A percentile compares a stretch with the other conserved stretches of the same genome.
phyloP scores from a whole-genome alignment of 2,888 invertebrate species.

The Catocala sponsa region DNA sequence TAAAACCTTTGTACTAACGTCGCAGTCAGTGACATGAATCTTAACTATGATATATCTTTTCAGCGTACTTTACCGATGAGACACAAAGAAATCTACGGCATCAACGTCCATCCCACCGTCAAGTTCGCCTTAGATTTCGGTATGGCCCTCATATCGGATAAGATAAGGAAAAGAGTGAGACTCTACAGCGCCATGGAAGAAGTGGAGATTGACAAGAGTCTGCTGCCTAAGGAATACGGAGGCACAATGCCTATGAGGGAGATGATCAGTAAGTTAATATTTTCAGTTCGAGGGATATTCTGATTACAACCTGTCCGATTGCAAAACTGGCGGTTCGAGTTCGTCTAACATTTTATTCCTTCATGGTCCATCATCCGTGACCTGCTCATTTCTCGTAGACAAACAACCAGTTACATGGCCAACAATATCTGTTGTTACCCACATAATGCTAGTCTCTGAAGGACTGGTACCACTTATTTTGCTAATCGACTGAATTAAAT shows the following conservation, averaged over 20 bases:
- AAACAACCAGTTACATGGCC: too few species aligned
- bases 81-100: constrained; percentile 93
- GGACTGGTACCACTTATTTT: too few species aligned
- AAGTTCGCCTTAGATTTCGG: constrained; percentile 93
- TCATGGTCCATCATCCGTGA: too few species aligned
- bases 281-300: background rate
- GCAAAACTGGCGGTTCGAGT: too few species aligned
- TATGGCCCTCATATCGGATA: constrained; percentile 92
- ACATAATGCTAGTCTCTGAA: too few species aligned
- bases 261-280: constrained; percentile 91
- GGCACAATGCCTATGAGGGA: constrained; percentile 94
- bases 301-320: too few species aligned
- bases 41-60: constrained; percentile 21
- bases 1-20: too few species aligned
- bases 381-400: too few species aligned
- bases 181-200: constrained; percentile 90
- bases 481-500: too few species aligned
- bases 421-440: too few species aligned
- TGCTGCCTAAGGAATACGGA: constrained; percentile 94
- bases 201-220: constrained; percentile 88
- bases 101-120: constrained; percentile 92
- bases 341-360: too few species aligned
- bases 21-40: too few species aligned
- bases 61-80: constrained; percentile 93
- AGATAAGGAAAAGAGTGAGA: constrained; percentile 91